phyloP scores from a whole-genome alignment of 2,888 invertebrate genomes.

The Ashinkailepas kermadecensis region DNA sequence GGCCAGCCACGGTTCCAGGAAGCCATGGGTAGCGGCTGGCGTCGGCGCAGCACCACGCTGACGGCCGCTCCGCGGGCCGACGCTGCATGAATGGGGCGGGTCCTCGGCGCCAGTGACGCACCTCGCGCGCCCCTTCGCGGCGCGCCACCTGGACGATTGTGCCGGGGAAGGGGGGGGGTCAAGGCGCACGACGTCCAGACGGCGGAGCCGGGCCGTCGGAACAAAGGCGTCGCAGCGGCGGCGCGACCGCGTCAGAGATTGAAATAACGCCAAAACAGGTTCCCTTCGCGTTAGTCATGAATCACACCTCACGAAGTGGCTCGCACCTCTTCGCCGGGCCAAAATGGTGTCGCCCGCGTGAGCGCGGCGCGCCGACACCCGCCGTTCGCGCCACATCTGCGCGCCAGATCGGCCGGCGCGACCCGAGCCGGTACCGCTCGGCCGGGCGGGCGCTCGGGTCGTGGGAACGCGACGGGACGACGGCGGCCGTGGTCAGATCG shows the following conservation, averaged over 20 bases:
- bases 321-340: background rate
- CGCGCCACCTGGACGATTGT: background rate
- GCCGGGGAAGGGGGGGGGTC: background rate
- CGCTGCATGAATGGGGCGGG: too few relatives aligned
- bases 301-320: background rate
- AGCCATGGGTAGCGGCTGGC: background rate
- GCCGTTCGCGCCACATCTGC: background rate
- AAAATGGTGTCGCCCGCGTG: background rate
- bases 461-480: too few relatives aligned
- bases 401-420: background rate
- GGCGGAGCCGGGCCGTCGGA: background rate
- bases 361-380: background rate
- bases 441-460: too few relatives aligned
- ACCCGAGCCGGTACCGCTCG: too few relatives aligned
- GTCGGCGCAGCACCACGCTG: background rate
- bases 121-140: background rate
- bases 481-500: too few relatives aligned
- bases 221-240: background rate
- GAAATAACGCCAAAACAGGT: background rate
- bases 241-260: background rate
- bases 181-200: background rate
- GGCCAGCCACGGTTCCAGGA: background rate
- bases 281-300: background rate
- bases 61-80: too few relatives aligned
- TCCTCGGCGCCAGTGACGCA: too few relatives aligned